phyloP scores from a whole-genome alignment of 1,140 invertebrate genomes.

The Atopsyche davidsoni region DNA sequence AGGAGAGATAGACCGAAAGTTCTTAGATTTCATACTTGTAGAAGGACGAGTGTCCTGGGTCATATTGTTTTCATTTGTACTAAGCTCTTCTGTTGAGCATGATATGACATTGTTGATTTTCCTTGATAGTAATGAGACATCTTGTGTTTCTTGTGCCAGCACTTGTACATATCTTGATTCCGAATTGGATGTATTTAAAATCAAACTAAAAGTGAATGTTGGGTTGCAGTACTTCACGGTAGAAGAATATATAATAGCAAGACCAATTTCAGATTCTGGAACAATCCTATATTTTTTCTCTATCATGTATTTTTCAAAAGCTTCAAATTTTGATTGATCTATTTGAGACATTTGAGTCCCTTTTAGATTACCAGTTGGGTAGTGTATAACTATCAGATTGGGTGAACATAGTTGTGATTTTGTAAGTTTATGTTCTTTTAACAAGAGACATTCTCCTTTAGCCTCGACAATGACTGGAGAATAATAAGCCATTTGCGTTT shows the following conservation, averaged over 20 bases:
- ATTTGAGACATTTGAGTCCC: slow-evolving; percentile 44
- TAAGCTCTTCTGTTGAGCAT: no score
- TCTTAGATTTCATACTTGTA: background rate
- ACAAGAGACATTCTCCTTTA: slow-evolving; percentile 37
- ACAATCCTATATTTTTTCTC: slow-evolving; percentile 50
- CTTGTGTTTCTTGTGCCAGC: slow-evolving; percentile 23
- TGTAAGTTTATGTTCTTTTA: slow-evolving; percentile 43
- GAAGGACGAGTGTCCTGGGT: no score
- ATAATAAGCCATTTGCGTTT: slow-evolving; percentile 52
- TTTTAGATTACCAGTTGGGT: slow-evolving; percentile 3
- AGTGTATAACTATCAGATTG: slow-evolving; percentile 48
- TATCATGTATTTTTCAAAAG: slow-evolving; percentile 43
- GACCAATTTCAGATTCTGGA: slow-evolving; percentile 60
- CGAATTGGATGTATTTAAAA: slow-evolving; percentile 29
- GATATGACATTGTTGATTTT: no score
- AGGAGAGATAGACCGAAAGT: background rate
- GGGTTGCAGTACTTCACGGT: slow-evolving; percentile 62
- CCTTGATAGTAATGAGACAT: no score
- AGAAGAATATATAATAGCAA: slow-evolving; percentile 58
- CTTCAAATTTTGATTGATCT: slow-evolving; percentile 41
- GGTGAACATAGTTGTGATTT: slow-evolving; percentile 42
- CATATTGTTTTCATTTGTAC: no score
- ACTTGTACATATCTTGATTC: background rate
- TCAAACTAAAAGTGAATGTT: slow-evolving; percentile 40
- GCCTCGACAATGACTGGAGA: slow-evolving; percentile 43